phyloP scores from a whole-genome alignment of 2,797 vertebrate genomes.

The Emys orbicularis region DNA sequence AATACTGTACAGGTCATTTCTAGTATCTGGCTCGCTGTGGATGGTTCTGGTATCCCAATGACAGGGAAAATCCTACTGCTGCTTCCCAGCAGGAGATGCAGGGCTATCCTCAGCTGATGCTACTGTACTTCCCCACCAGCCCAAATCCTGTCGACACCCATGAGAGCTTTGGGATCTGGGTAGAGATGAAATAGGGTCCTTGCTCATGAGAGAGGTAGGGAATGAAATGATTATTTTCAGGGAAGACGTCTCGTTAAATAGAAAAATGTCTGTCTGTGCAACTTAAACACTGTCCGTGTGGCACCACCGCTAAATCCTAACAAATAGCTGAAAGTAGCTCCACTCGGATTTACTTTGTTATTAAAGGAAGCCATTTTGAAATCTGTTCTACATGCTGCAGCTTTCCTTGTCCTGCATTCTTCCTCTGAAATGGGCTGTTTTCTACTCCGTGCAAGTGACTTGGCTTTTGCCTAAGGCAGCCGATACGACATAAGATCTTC shows the following conservation, averaged over 20 bases:
- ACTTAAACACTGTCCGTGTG: fast-evolving
- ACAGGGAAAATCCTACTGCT: not conserved
- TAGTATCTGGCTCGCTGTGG: not conserved
- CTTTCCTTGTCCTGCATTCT: not conserved
- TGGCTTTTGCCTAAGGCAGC: not conserved
- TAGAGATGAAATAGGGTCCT: not conserved
- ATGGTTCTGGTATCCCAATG: not conserved
- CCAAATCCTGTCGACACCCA: not conserved
- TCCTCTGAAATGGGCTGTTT: not conserved
- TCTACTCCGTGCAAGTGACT: not conserved
- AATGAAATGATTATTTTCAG: not conserved
- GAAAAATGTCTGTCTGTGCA: not conserved
- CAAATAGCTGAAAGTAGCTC: not conserved
- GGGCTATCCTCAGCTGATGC: not conserved
- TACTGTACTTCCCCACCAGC: not conserved
- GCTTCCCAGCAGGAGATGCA: not conserved
- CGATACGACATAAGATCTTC: fast-evolving
- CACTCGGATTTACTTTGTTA: not conserved
- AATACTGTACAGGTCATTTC: not conserved
- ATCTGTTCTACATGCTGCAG: not conserved
- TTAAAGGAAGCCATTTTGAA: not conserved
- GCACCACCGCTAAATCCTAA: not conserved
- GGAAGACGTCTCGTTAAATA: not conserved
- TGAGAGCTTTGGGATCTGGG: not conserved
- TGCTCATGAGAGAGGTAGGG: not conserved